Base-by-base conservation (phyloP, 2,888 invertebrate species). In the Tinea trinotella region DNA sequence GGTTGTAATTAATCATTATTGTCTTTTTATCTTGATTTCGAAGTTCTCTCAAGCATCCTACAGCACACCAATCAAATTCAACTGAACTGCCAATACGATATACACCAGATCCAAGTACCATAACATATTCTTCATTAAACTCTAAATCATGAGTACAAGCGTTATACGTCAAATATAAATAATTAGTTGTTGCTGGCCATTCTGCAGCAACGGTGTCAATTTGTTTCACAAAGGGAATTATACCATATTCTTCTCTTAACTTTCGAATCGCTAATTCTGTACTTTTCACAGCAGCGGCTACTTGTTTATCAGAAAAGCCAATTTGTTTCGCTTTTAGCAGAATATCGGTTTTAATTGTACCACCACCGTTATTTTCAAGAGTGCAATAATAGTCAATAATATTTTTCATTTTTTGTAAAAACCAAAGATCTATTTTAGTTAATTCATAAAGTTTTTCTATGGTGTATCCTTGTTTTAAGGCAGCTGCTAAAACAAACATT, bases 51-150 rank as follows among this genome's bases (percentile, higher is more conserved):
- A 99, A 88, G 70, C 99, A 99, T 35, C 98, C 96, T 0, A 99
- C 99, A 13, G 99, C 98, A 71, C 99, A 99, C 94, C 98, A 99
- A 82, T 99, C 99, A 76, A 99, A 99, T 81, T 99, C 99, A 4
- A 99, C 99, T 0, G 98, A 99, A 70, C 98, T 96, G n/a, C 98
- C 98, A 61, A 98, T 98, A 56, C 98, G 90, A 68, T 98, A 98
- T 0, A 98, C 98, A 4, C 98, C 98, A 3, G 97, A 97, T 19
- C 97, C 98, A 49, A 98, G 90, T 1, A 98, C 98, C 91, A 97
- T 95, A 0, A 89, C 91, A 63, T 90, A 92, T 52, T 91, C 91
- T 10, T 93, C 93, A 0, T 91, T 90, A 63, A 95, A 95, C n/a
- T 88, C 84, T 44, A 98, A 71, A 68, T 98, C 98, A 71, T 96